Evolutionary conservation across 1,140 invertebrate genomes (phyloP), one percentile per base, ranked within the genome.

Genomic region (Brachionus plicatilis): DNA sequence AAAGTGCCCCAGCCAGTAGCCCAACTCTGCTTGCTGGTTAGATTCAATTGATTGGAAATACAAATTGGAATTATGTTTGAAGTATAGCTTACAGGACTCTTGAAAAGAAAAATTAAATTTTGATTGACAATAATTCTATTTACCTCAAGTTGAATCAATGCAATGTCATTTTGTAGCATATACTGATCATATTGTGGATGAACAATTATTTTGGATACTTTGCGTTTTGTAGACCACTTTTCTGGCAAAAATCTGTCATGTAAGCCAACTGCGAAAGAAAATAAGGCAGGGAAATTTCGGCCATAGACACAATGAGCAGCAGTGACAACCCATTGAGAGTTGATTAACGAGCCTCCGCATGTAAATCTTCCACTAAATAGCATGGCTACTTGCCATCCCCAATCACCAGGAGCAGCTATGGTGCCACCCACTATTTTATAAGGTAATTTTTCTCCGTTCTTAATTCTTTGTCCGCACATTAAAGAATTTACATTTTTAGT

Each of bases 351-450:
- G 11, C 79, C 79, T 33, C 79, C 79, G 24, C 79, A 82, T 12
- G 79, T 82, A 47, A 82, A 68, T 65, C 79, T 27, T 9, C 53
- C 53, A 7, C 17, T 45, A 24, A 24, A 68, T 9, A 29, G 20
- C 79, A 82, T 82, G 9, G 79, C 53, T 14, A 82, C 79, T 65
- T 82, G 79, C 79, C 79, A 82, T 24, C 53, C 79, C 79, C 79
- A 82, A 82, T 82, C 79, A 37, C 60, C 79, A 9, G 53, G 79
- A 33, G 17, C 20, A 68, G 79, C 79, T 14, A 27, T 82, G 12
- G 41, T 68, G 1, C 79, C 79, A n/a, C 79, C 79, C 2, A 82
- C 79, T 12, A 82, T 68, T 68, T 82, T 82, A 37, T 82, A 20
- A 3, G 65, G 53, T 5, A 60, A 14, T 14, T 27, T 43, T 56